Percentiles rank a stretch among this genome's conserved stretches.
Evolutionary conservation across 2,113 vertebrate genomes (phyloP).

Genomic region (Acrocephalus arundinaceus): DNA sequence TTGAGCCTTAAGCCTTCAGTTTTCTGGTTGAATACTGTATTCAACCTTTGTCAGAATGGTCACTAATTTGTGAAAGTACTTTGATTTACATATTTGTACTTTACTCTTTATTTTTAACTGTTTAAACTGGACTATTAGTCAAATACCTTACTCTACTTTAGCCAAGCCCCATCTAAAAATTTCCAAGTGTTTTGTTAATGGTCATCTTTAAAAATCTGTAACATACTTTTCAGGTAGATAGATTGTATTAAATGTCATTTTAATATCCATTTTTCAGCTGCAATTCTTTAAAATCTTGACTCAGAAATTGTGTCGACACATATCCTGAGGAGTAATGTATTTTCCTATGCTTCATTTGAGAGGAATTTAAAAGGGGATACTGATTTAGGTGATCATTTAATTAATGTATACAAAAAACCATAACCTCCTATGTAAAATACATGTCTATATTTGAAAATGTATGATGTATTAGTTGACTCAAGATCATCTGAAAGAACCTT

Average conservation of each 20-base stretch:
- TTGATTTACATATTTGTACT: neutral
- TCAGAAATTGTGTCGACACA: neutral
- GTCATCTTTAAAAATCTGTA: neutral
- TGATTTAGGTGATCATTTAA: neutral
- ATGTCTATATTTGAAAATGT: neutral
- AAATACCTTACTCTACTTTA: neutral
- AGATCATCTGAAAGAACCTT: neutral
- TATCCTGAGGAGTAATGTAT: neutral
- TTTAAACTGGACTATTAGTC: neutral
- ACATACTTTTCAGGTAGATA: neutral
- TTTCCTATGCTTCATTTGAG: neutral
- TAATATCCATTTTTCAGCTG: neutral
- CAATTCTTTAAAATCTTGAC: neutral
- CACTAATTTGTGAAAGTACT: neutral
- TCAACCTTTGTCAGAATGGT: neutral
- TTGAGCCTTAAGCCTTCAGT: neutral
- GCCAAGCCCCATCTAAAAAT: neutral
- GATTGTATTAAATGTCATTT: neutral
- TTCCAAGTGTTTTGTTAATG: neutral
- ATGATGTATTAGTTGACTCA: neutral
- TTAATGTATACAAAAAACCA: neutral
- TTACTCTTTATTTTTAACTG: neutral
- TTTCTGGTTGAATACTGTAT: neutral
- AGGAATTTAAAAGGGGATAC: neutral
- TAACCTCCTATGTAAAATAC: neutral